phyloP scores from a whole-genome alignment of 2,113 vertebrate species.

The Cyprinus carpio region DNA sequence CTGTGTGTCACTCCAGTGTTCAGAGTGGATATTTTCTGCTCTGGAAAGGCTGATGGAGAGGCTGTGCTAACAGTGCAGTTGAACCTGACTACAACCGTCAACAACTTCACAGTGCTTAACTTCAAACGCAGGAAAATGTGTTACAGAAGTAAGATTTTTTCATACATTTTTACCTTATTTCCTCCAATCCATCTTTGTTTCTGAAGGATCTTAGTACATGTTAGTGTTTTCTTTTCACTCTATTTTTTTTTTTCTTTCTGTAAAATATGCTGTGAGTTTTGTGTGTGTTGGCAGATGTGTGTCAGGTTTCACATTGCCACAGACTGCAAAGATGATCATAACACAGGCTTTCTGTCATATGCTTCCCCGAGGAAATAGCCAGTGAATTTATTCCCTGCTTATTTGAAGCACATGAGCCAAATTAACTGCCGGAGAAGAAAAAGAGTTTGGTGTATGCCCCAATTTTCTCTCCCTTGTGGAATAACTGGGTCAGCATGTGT shows the following conservation, averaged over 20 bases:
- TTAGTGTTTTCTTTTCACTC: constrained; percentile 1
- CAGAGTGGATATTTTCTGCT: constrained; percentile 91
- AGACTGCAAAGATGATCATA: constrained; percentile 50
- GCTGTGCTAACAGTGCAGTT: constrained; percentile 92
- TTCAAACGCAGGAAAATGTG: constrained; percentile 99
- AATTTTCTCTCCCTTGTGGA: constrained; percentile 16
- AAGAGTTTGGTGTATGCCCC: constrained; percentile 55
- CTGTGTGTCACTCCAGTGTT: constrained; percentile 80
- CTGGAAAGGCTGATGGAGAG: constrained; percentile 91
- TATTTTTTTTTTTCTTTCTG: too few relatives aligned
- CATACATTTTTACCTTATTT: neutral
- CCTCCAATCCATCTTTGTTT: neutral
- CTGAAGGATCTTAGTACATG: neutral
- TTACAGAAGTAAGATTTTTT: constrained; percentile 85
- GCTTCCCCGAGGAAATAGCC: constrained; percentile 45
- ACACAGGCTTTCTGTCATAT: constrained; percentile 52
- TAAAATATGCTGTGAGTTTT: constrained; percentile 1
- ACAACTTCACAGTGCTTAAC: constrained; percentile 98
- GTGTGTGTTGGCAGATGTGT: neutral
- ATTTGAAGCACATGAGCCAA: constrained; percentile 59
- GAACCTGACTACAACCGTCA: constrained; percentile 88
- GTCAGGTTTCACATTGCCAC: too few relatives aligned
- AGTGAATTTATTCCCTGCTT: constrained; percentile 47
- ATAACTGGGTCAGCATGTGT: neutral
- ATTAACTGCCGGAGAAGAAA: constrained; percentile 48